These are phyloP conservation scores for Bursaphelenchus okinawaensis DNA, from an alignment of 2,888 invertebrate species.

Conservation along the genomic window DNA sequence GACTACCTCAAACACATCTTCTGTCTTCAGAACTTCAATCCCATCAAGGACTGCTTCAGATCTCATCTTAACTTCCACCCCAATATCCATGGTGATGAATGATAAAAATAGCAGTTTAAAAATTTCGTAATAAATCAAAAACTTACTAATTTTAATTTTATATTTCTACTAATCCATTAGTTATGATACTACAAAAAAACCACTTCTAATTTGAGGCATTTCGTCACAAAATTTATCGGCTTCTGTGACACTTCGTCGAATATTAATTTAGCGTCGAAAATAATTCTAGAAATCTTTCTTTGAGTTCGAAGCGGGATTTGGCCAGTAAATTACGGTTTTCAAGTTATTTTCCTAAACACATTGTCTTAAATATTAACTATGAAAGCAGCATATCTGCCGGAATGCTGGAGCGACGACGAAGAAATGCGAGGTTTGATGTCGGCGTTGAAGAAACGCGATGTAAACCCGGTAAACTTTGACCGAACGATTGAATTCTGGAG, in stretches of 20 bases:
- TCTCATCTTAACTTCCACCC: slow-evolving; percentile 44
- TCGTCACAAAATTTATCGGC: too few relatives aligned
- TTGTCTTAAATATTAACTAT: too few relatives aligned
- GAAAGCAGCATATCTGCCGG: slow-evolving; percentile 27
- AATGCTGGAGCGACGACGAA: slow-evolving; percentile 28
- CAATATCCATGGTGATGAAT: slow-evolving; percentile 51
- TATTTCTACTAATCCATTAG: neutral
- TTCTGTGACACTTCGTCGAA: too few relatives aligned
- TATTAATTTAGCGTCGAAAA: too few relatives aligned
- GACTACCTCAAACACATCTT: slow-evolving; percentile 51
- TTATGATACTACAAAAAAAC: slow-evolving; percentile 2
- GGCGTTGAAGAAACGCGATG: slow-evolving; percentile 34
- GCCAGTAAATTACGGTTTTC: too few relatives aligned
- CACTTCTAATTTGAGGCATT: too few relatives aligned
- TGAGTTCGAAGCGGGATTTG: too few relatives aligned
- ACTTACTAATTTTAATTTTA: neutral
- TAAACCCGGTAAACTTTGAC: slow-evolving; percentile 49
- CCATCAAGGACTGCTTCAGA: slow-evolving; percentile 48
- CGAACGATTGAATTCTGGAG: slow-evolving; percentile 46
- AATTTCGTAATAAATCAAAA: neutral
- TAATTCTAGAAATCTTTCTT: too few relatives aligned
- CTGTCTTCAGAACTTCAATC: slow-evolving; percentile 44
- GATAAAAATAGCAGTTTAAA: too few relatives aligned
- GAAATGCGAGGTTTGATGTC: slow-evolving; percentile 46
- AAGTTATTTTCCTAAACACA: too few relatives aligned